Evolutionary conservation across 2,888 invertebrate genomes (phyloP), one percentile per base, ranked within the genome.

Genomic region (Thymelicus lineola): DNA sequence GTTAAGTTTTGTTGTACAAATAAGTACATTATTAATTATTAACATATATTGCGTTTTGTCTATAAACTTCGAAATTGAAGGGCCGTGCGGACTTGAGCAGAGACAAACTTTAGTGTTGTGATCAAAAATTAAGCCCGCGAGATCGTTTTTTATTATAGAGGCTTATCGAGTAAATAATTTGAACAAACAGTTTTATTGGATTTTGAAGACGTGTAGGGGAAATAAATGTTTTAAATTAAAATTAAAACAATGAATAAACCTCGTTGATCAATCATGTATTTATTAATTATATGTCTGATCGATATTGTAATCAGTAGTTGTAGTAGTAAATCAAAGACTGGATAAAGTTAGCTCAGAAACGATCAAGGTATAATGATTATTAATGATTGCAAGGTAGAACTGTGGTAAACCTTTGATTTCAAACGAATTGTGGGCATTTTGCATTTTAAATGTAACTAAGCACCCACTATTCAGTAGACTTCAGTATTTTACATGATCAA

Each of bases 281-380:
- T 42, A 35, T 36, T 36, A 9, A 6, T 15, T 38, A n/a, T 36
- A 36, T 57, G 28, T 66, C 12, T 66, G 36, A 53, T 28, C 50
- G 50, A 60, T 66, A 50, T 66, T 59, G 59, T 67, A 67, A 55
- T 67, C 50, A 66, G 46, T 60, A 38, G 66, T 42, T 42, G 12
- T 46, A 17, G 53, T 67, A 67, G 61, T 60, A 17, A 66, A 66
- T 66, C 15, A 66, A 66, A 66, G 66, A 66, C 66, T 66, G 66
- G 42, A 36, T 59, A 48, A 20, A 36, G 48, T 59, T 66, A 66
- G 66, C 66, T 48, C 48, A 38, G 66, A 36, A 15, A 50, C 48
- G 3, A 50, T 9, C 48, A 17, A 50, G 15, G 42, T 42, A 12
- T 50, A 50, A 45, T 15, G 20, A 61, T 60, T 12, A 42, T 59